Percentiles rank a stretch among this genome's conserved stretches.
Evolutionary conservation across 1,140 invertebrate species (phyloP).

Genomic region (Ostrea edulis): DNA sequence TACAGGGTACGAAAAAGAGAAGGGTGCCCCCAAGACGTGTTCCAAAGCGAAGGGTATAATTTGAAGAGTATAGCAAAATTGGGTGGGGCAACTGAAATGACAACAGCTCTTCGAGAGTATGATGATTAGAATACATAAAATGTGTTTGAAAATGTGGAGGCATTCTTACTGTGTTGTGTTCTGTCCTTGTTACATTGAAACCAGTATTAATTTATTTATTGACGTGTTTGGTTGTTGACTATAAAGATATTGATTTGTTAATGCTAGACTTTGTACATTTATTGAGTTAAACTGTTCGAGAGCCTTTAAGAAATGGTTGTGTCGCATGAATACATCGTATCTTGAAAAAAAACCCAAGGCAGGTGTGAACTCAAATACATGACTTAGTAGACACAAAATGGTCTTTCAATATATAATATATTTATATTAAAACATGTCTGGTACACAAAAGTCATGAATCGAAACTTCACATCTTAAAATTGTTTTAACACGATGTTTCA

Average conservation of each 20-base stretch:
- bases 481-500: no score
- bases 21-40: not conserved
- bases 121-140: not conserved
- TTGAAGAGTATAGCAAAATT: not conserved
- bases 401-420: no score
- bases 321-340: no score
- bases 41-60: not conserved
- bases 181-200: not conserved
- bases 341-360: no score
- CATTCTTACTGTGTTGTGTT: not conserved
- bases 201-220: conserved; percentile 30
- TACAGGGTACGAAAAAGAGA: not conserved
- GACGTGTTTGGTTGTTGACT: not conserved
- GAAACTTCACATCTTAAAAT: no score
- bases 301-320: no score
- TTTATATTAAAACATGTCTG: no score
- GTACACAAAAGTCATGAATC: no score
- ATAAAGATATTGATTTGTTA: conserved; percentile 24
- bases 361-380: no score
- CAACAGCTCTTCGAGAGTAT: not conserved
- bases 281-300: not conserved
- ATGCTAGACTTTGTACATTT: not conserved
- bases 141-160: not conserved
- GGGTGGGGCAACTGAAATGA: not conserved
- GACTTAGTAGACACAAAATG: no score